phyloP scores from a whole-genome alignment of 1,140 invertebrate genomes.

The Caerostris darwini region DNA sequence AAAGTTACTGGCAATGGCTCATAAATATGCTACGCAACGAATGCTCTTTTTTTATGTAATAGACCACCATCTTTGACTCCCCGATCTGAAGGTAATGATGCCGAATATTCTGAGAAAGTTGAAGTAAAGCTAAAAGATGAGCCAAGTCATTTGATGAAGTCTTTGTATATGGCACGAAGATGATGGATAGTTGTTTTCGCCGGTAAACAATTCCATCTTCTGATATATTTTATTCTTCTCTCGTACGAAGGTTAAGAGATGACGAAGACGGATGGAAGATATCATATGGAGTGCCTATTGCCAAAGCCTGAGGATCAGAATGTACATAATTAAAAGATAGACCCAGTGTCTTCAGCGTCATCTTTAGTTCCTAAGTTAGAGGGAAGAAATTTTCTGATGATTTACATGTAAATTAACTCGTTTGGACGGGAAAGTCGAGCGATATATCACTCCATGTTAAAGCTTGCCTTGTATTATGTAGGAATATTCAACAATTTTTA shows the following conservation, averaged over 20 bases:
- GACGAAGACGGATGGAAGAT: constrained; percentile 5
- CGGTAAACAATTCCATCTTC: constrained; percentile 29
- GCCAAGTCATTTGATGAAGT: too few species aligned
- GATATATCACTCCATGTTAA: background rate
- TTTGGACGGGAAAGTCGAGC: background rate
- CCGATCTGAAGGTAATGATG: background rate
- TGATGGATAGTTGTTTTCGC: constrained; percentile 38
- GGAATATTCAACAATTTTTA: too few species aligned
- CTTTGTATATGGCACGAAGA: background rate
- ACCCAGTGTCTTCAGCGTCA: background rate
- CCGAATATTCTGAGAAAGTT: background rate
- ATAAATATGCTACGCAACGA: background rate
- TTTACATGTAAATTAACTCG: background rate
- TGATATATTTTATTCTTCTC: constrained; percentile 21
- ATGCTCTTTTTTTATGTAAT: background rate
- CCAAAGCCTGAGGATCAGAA: background rate
- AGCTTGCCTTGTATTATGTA: background rate
- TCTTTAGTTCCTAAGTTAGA: background rate
- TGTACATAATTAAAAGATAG: background rate
- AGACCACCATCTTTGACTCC: background rate
- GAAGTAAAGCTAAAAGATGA: background rate
- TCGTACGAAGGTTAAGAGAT: constrained; percentile 7
- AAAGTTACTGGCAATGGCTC: background rate
- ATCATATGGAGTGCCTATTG: constrained; percentile 16
- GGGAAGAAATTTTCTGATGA: background rate